Evolutionary conservation across 1,140 invertebrate genomes (phyloP).

Genomic region (Drosophila teissieri): DNA sequence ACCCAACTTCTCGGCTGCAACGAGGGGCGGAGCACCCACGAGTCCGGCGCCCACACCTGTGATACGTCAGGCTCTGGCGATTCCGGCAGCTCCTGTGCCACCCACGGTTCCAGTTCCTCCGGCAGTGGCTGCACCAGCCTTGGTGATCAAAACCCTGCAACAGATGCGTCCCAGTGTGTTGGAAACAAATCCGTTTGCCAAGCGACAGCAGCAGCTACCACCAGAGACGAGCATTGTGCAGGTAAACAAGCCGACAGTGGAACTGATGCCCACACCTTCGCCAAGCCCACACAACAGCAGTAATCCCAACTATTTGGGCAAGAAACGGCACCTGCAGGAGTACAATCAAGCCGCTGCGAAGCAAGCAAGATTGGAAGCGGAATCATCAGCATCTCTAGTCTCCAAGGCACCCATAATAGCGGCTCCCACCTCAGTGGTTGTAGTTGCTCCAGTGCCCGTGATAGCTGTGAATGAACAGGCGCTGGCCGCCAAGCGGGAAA

Average conservation of each 20-base stretch:
- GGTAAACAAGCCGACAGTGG: slow-evolving; percentile 28
- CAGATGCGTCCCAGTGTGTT: slow-evolving; percentile 56
- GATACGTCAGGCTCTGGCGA: slow-evolving; percentile 37
- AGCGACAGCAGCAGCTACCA: slow-evolving; percentile 36
- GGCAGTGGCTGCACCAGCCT: slow-evolving; percentile 20
- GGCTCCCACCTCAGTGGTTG: slow-evolving; percentile 25
- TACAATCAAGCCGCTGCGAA: slow-evolving; percentile 70
- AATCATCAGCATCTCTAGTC: slow-evolving; percentile 15
- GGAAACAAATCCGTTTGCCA: slow-evolving; percentile 52
- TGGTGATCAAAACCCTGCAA: slow-evolving; percentile 51
- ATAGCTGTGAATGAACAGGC: slow-evolving; percentile 69
- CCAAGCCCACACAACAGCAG: slow-evolving; percentile 56
- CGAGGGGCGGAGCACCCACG: slow-evolving; percentile 8
- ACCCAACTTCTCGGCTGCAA: slow-evolving; percentile 86
- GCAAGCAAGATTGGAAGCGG: slow-evolving; percentile 45
- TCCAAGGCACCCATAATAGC: not conserved
- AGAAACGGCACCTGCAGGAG: slow-evolving; percentile 75
- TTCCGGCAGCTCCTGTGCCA: slow-evolving; percentile 4
- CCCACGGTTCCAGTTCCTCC: slow-evolving; percentile 17
- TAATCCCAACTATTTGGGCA: slow-evolving; percentile 74
- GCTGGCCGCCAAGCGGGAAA: slow-evolving; percentile 48
- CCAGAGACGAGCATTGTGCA: slow-evolving; percentile 56
- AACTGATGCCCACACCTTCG: slow-evolving; percentile 20
- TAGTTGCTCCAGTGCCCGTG: slow-evolving; percentile 55
- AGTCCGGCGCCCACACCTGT: slow-evolving; percentile 30